phyloP scores from a whole-genome alignment of 1,140 invertebrate species.

The Zeugodacus cucurbitae region DNA sequence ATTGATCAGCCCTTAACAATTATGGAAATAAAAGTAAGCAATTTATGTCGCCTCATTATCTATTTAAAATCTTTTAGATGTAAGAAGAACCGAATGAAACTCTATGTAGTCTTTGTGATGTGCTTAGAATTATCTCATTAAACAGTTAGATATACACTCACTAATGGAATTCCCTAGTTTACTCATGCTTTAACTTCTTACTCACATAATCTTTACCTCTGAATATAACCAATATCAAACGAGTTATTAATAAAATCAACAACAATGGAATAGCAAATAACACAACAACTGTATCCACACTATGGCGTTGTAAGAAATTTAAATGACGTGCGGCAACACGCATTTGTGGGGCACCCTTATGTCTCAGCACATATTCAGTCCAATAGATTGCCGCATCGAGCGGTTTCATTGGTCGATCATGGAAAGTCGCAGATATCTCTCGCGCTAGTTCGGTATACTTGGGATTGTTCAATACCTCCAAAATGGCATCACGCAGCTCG shows the following conservation, averaged over 20 bases:
- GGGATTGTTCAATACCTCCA: constrained; percentile 47
- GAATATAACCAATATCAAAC: too few species aligned
- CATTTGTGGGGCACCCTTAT: constrained; percentile 63
- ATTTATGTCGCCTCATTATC: too few species aligned
- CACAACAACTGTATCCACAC: constrained; percentile 66
- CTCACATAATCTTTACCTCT: too few species aligned
- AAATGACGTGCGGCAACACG: constrained; percentile 51
- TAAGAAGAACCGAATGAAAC: too few species aligned
- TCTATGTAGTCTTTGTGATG: too few species aligned
- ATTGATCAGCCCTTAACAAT: too few species aligned
- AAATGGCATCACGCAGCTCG: constrained; percentile 51
- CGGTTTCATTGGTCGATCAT: constrained; percentile 72
- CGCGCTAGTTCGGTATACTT: constrained; percentile 48
- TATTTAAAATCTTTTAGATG: too few species aligned
- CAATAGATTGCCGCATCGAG: constrained; percentile 77
- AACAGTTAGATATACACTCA: too few species aligned
- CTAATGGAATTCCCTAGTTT: too few species aligned
- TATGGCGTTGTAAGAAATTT: constrained; percentile 66
- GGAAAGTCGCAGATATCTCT: constrained; percentile 52
- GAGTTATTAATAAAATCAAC: neutral
- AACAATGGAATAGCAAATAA: constrained; percentile 35
- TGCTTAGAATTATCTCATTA: too few species aligned
- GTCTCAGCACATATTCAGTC: constrained; percentile 74
- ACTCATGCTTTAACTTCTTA: neutral
- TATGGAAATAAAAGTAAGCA: too few species aligned